A percentile compares a stretch with the other conserved stretches of the same genome.
phyloP scores from a whole-genome alignment of 1,140 invertebrate genomes.

The Lithobius niger region DNA sequence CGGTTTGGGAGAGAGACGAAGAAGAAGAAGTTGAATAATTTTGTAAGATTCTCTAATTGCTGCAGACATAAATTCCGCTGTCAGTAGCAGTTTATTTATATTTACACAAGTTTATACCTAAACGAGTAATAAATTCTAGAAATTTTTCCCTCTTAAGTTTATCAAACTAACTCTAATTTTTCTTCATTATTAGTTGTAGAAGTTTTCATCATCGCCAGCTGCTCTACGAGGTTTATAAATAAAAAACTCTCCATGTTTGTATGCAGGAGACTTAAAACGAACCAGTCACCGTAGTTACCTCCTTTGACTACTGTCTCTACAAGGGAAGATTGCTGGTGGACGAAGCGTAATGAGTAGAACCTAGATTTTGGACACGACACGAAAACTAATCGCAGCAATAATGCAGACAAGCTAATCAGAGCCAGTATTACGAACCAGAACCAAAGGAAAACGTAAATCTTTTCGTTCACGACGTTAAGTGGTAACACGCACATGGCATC shows the following conservation, averaged over 20 bases:
- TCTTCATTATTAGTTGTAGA: too few species aligned
- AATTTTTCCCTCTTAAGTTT: too few species aligned
- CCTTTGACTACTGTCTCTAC: slow-evolving; percentile 62
- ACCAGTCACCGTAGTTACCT: slow-evolving; percentile 68
- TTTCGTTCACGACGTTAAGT: slow-evolving; percentile 72
- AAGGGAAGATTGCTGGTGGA: slow-evolving; percentile 43
- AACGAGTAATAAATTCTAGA: too few species aligned
- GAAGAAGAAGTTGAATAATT: too few species aligned
- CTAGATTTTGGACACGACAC: slow-evolving; percentile 27
- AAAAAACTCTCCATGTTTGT: slow-evolving; percentile 47
- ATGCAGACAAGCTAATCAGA: slow-evolving; percentile 19
- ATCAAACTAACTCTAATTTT: too few species aligned
- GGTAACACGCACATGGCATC: slow-evolving; percentile 71
- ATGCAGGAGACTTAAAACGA: slow-evolving; percentile 47
- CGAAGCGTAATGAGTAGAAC: slow-evolving; percentile 29
- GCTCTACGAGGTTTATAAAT: slow-evolving; percentile 20
- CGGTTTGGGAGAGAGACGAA: too few species aligned
- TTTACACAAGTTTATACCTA: too few species aligned
- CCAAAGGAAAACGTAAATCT: slow-evolving; percentile 53
- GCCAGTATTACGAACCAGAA: slow-evolving; percentile 31
- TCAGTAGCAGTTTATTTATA: too few species aligned
- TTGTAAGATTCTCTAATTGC: too few species aligned
- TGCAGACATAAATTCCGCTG: too few species aligned
- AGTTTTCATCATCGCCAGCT: too few species aligned
- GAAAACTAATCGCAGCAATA: slow-evolving; percentile 22